Evolutionary conservation across 1,140 invertebrate species (phyloP), one percentile per base, ranked within the genome.

Genomic region (Hypsibius dujardini): DNA sequence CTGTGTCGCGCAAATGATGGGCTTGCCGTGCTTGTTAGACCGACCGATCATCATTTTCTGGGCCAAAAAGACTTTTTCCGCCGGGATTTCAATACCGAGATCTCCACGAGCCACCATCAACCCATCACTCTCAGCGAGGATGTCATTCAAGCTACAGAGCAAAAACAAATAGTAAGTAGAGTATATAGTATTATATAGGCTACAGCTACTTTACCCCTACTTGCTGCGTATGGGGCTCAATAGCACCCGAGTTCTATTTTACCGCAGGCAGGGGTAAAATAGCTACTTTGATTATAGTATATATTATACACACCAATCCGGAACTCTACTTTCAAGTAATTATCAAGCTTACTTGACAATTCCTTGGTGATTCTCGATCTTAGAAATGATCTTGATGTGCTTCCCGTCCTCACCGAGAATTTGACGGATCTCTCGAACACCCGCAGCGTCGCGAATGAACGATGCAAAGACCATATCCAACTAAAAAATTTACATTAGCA

Each of bases 391-490:
- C 76, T 89, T 85, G 73, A 97, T 96, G 74, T 92, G 86, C 79
- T 93, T 94, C 28, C 95, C 95, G 77, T 91, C 86, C 70, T 92
- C 88, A 78, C 84, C 92, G 47, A 98, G 83, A 76, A 97, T 88
- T 59, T 82, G 78, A 60, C 93, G 85, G 74, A 99, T 97, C 79
- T 95, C 90, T 2, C 84, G 80, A 7, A 99, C 83, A 59, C 91
- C 95, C 1, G 84, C 84, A 47, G 89, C 95, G 80, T 92, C 88
- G 74, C 95, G 85, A 76, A 98, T 98, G 80, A 99, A 99, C 0
- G 95, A 98, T 0, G 95, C 95, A 79, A 98, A 99, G 71, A 99
- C 85, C 87, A 98, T 98, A 77, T 99, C 96, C n/a, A 98, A 82
- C 74, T 81, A 74, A 46, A 78, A n/a, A 59, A 59, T n/a, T n/a